These are phyloP conservation scores for Pristiophorus japonicus DNA, from an alignment of 2,113 vertebrate species.

Conservation along the genomic window DNA sequence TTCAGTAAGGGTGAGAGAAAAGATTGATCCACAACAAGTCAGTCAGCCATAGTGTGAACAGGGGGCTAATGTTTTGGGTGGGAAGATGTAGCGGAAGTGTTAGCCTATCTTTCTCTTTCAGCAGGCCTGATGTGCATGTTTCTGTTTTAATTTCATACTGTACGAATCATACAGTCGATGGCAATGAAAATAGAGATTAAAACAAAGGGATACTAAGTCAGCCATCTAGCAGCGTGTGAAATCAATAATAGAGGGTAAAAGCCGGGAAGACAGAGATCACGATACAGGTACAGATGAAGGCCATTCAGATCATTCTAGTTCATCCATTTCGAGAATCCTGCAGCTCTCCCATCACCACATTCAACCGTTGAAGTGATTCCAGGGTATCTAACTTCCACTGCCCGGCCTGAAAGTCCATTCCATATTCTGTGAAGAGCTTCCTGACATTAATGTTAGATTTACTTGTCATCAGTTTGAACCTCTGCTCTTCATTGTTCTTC, in stretches of 20 bases:
- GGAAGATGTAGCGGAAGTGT: background rate
- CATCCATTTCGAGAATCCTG: background rate
- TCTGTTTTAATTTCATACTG: background rate
- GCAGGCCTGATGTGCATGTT: background rate
- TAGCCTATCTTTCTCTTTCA: background rate
- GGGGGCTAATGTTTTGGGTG: background rate
- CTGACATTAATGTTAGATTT: background rate
- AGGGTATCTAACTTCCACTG: background rate
- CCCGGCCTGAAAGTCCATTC: background rate
- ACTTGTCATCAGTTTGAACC: background rate
- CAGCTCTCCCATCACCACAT: background rate
- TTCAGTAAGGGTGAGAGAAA: background rate
- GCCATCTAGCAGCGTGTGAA: background rate
- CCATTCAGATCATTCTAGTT: background rate
- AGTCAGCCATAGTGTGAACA: background rate
- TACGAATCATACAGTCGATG: background rate
- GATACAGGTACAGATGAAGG: background rate
- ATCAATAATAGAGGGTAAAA: background rate
- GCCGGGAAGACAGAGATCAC: background rate
- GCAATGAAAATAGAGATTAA: background rate
- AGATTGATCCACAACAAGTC: background rate
- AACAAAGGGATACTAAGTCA: background rate
- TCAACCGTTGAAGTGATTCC: too few relatives aligned
- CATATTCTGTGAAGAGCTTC: background rate
- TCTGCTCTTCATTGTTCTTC: background rate